Conservation (phyloP, 1,140 invertebrate genomes). For the Helicoverpa zea region DNA sequence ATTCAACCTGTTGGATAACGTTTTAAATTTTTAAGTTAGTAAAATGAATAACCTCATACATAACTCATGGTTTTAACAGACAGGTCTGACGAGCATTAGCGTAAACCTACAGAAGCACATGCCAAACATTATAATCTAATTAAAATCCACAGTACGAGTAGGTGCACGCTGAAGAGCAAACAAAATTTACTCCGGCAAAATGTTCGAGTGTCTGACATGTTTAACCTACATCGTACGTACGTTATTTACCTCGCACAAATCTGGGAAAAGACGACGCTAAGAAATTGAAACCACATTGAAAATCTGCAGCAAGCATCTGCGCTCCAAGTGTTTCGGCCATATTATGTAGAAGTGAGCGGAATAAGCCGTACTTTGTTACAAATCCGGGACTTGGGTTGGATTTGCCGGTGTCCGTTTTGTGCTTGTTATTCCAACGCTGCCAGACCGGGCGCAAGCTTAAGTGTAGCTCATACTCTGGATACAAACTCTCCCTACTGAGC, state of each 20-base stretch:
- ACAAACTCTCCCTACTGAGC: constrained; percentile 39
- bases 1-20: neutral
- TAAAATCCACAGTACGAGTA: constrained; percentile 2
- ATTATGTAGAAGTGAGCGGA: constrained; percentile 72
- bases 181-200: constrained; percentile 26
- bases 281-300: constrained; percentile 68
- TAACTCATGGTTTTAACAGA: neutral
- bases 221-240: constrained; percentile 34
- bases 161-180: constrained; percentile 9
- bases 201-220: constrained; percentile 27
- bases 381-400: constrained; percentile 75
- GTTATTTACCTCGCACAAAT: constrained; percentile 50
- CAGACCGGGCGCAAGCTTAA: constrained; percentile 64
- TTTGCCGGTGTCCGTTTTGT: constrained; percentile 74
- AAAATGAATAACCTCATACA: neutral
- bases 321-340: constrained; percentile 68
- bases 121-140: constrained; percentile 26
- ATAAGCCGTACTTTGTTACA: constrained; percentile 79
- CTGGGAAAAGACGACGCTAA: constrained; percentile 55
- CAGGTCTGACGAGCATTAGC: neutral
- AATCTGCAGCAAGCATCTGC: constrained; percentile 69
- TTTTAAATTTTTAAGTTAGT: constrained; percentile 5
- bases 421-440: constrained; percentile 72
- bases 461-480: constrained; percentile 61
- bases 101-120: constrained; percentile 3